phyloP scores from a whole-genome alignment of 1,140 invertebrate species.

The Scaptodrosophila lebanonensis region DNA sequence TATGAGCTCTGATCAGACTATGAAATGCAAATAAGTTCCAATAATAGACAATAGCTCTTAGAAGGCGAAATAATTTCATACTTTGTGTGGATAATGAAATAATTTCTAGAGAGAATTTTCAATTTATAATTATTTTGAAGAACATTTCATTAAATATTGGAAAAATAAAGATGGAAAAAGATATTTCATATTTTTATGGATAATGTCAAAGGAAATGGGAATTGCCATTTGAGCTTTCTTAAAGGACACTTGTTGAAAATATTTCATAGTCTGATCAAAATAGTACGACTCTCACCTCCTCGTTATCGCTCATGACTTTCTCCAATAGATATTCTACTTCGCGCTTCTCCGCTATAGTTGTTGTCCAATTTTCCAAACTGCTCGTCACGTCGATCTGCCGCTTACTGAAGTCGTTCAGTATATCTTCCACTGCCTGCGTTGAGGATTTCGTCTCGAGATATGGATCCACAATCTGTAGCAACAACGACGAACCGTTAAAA shows the following conservation, averaged over 20 bases:
- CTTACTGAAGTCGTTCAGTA: conserved; percentile 84
- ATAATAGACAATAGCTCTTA: no score
- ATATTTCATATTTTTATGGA: no score
- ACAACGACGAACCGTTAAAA: conserved; percentile 48
- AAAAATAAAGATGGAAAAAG: no score
- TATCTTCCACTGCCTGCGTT: conserved; percentile 83
- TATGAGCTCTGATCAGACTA: no score
- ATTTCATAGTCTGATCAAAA: no score
- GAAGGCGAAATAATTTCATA: no score
- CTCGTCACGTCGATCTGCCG: conserved; percentile 83
- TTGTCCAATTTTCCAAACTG: conserved; percentile 84
- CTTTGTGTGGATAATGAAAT: not conserved
- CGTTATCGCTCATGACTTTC: conserved; percentile 85
- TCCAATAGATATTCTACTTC: conserved; percentile 84
- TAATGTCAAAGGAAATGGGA: no score
- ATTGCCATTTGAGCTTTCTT: no score
- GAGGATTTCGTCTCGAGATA: conserved; percentile 86
- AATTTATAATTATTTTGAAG: not conserved
- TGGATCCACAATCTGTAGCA: conserved; percentile 83
- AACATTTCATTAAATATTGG: no score
- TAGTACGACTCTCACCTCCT: conserved; percentile 80
- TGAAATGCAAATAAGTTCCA: no score
- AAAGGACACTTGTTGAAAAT: no score
- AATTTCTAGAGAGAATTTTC: not conserved
- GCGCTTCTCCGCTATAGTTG: conserved; percentile 81